Conservation (phyloP, 2,797 vertebrate species). For the Coendou prehensilis region DNA sequence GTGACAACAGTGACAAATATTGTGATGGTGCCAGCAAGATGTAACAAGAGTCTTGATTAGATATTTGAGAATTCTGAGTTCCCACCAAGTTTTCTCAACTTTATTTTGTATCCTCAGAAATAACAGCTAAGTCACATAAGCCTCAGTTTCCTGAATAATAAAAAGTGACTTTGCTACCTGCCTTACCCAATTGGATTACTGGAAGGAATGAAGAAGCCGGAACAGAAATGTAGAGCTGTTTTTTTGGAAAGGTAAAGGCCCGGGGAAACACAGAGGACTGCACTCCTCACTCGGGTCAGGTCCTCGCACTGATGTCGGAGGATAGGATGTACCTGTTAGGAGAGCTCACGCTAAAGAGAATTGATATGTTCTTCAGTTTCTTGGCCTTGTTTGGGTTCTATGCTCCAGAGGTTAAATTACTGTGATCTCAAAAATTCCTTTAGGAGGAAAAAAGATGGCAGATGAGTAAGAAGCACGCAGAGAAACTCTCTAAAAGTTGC, state of each 20-base stretch:
- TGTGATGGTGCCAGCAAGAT: not conserved
- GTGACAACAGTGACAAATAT: not conserved
- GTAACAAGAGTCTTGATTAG: not conserved
- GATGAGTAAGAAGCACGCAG: too few relatives aligned
- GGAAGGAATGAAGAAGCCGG: not conserved
- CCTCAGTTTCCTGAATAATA: conserved; percentile 4
- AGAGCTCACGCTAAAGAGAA: not conserved
- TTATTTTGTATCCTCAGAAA: conserved; percentile 1
- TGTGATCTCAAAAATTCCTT: conserved; percentile 36
- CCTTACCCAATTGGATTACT: not conserved
- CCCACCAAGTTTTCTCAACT: not conserved
- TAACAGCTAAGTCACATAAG: not conserved
- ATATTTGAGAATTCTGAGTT: conserved; percentile 50
- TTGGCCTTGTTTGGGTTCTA: not conserved
- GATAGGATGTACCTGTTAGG: not conserved
- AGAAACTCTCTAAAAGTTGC: too few relatives aligned
- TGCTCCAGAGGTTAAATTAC: not conserved
- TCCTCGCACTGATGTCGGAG: not conserved
- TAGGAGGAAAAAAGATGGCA: too few relatives aligned
- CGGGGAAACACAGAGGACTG: not conserved
- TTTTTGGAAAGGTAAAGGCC: not conserved
- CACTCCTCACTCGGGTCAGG: not conserved
- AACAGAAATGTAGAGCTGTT: not conserved
- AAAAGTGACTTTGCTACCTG: not conserved
- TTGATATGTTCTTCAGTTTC: not conserved